Evolutionary conservation across 2,797 vertebrate genomes (phyloP), one percentile per base, ranked within the genome.

Genomic region (Peromyscus attwateri): DNA sequence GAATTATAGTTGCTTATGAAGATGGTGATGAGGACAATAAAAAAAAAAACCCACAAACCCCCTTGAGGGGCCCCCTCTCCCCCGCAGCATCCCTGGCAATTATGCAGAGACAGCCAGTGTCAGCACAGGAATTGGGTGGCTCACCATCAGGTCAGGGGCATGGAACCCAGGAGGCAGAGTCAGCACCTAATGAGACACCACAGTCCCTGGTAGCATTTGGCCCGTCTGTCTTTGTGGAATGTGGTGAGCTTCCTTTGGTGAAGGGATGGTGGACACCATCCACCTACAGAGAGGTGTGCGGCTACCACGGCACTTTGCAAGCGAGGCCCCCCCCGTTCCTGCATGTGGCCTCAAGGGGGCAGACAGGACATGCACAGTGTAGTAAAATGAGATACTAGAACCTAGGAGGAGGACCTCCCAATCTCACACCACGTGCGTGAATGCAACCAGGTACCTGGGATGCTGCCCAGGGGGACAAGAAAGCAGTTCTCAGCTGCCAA

Each of bases 1-100:
- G 40, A 66, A 31, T 21, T 8, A 13, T 13, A 84, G 82, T 4
- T 84, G 82, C 31, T 66, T 5, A 1, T 46, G 49, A 52, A 80
- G 31, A 21, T 80, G 31, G 46, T 31, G 71, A 40, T 0, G 1
- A 6, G 6, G 0, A 1, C 0, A 9, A 0, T 19, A 43, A 21
- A 23, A n/a, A 0, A 55, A 1, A 43, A 43, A 43, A 43, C 46
- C 49, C 12, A 37, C 23, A 49, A 52, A 49, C 12, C 6, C 52
- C 3, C 27, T 27, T 3, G 27, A 31, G 14, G 77, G 77, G 9
- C 60, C 17, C 16, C 7, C 27, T n/a, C 27, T 49, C 49, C 49
- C 49, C 49, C n/a, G n/a, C 49, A 46, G 11, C 40, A 66, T 31
- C 17, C 62, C 40, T 6, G 14, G 40, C 34, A 64, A 66, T 46